Percentiles rank a stretch among this genome's conserved stretches.
Evolutionary conservation across 1,140 invertebrate species (phyloP).

Genomic region (Steinernema feltiae): DNA sequence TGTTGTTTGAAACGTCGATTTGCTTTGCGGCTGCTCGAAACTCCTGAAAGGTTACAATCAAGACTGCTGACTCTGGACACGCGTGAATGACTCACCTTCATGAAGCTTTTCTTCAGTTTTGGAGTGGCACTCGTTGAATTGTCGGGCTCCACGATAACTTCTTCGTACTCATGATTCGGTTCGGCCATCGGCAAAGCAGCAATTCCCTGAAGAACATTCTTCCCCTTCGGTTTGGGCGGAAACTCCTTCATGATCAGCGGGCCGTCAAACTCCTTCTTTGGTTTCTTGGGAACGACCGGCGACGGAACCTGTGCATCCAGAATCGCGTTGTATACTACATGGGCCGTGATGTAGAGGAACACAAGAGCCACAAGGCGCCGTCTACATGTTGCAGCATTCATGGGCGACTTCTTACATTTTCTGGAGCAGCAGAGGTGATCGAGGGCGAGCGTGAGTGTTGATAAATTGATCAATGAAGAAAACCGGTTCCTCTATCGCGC

Average conservation of each 20-base stretch:
- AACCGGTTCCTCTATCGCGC: neutral
- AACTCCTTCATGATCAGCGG: neutral
- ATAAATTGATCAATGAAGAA: neutral
- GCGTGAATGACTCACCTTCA: neutral
- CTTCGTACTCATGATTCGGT: neutral
- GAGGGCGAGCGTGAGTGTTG: neutral
- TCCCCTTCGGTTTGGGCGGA: neutral
- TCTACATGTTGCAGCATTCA: neutral
- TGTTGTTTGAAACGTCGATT: slow-evolving; percentile 24
- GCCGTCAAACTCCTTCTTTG: neutral
- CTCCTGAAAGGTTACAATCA: neutral
- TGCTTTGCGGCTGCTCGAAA: slow-evolving; percentile 18
- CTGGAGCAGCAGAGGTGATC: neutral
- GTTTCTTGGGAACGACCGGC: neutral
- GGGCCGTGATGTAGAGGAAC: neutral
- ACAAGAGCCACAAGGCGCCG: neutral
- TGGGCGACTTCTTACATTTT: neutral
- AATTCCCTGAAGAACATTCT: neutral
- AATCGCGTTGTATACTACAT: neutral
- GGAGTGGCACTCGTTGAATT: neutral
- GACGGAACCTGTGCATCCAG: neutral
- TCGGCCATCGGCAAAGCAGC: neutral
- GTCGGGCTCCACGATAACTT: neutral
- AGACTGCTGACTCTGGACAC: neutral
- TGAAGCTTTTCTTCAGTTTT: neutral